Conservation (phyloP, 2,797 vertebrate genomes). For the Lerista edwardsae region DNA sequence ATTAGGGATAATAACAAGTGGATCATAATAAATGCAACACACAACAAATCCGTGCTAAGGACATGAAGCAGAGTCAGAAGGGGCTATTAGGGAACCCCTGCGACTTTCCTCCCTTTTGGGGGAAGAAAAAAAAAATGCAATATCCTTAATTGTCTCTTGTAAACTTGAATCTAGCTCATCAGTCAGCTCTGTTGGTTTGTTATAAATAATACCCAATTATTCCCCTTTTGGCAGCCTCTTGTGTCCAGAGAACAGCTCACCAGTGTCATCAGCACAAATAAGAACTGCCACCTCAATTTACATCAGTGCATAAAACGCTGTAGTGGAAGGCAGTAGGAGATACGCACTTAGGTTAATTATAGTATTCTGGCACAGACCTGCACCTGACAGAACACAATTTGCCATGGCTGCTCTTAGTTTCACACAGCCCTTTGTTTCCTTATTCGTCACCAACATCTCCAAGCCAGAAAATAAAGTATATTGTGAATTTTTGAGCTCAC, state of each 20-base stretch:
- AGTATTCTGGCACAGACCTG: background rate
- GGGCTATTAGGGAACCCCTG: constrained; percentile 61
- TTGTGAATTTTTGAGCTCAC: background rate
- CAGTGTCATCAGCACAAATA: background rate
- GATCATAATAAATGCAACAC: constrained; percentile 73
- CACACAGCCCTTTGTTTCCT: background rate
- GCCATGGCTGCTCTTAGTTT: background rate
- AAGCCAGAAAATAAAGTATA: background rate
- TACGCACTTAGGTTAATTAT: background rate
- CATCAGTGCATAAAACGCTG: background rate
- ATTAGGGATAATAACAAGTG: constrained; percentile 75
- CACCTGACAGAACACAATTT: constrained; percentile 9
- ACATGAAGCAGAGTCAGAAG: constrained; percentile 24
- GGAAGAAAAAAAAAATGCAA: constrained; percentile 38
- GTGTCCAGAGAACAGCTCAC: constrained; percentile 39
- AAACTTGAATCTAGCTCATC: constrained; percentile 46
- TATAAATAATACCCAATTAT: constrained; percentile 54
- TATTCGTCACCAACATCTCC: background rate
- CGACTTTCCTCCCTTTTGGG: constrained; percentile 55
- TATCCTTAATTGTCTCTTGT: constrained; percentile 64
- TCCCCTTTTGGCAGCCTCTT: constrained; percentile 39
- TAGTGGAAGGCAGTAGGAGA: background rate
- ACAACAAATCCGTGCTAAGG: constrained; percentile 48
- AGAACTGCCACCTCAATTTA: background rate
- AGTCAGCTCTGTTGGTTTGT: constrained; percentile 56